These are phyloP conservation scores for Oxytorus armatus DNA, from an alignment of 2,888 invertebrate genomes.

Conservation along the genomic window DNA sequence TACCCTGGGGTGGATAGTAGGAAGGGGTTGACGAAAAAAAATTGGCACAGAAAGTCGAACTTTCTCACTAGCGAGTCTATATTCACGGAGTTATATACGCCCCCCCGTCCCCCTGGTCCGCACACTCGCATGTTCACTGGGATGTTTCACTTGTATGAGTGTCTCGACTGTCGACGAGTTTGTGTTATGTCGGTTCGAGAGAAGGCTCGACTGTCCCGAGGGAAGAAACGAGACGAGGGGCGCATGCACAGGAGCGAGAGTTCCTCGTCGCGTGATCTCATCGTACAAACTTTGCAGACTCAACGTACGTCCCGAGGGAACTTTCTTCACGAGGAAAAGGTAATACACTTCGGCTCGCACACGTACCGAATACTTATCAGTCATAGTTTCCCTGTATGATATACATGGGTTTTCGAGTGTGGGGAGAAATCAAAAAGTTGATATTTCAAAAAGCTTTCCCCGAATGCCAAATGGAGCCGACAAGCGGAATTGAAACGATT, in stretches of 20 bases:
- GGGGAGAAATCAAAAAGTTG: constrained; percentile 12
- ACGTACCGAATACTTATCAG: constrained; percentile 68
- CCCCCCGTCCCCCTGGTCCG: no score
- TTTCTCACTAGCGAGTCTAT: constrained; percentile 46
- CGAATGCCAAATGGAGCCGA: no score
- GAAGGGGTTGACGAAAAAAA: constrained; percentile 36
- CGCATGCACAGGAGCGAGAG: constrained; percentile 24
- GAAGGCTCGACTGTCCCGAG: constrained; percentile 45
- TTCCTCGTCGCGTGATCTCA: constrained; percentile 21
- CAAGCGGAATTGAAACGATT: no score
- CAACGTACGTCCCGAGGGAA: constrained; percentile 64
- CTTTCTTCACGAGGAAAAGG: constrained; percentile 56
- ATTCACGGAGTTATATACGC: no score
- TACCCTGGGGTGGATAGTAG: constrained; percentile 71
- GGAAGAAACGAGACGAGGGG: constrained; percentile 34
- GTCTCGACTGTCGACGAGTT: constrained; percentile 57
- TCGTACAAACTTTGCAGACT: constrained; percentile 66
- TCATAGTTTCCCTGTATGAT: constrained; percentile 36
- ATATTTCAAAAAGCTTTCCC: constrained; percentile 31
- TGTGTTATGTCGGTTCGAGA: constrained; percentile 30
- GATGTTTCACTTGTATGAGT: constrained; percentile 37
- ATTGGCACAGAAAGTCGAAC: constrained; percentile 63
- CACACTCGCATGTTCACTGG: neutral
- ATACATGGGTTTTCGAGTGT: constrained; percentile 14
- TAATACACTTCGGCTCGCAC: constrained; percentile 66